phyloP scores from a whole-genome alignment of 2,797 vertebrate genomes.

The Syndactyla subalaris region DNA sequence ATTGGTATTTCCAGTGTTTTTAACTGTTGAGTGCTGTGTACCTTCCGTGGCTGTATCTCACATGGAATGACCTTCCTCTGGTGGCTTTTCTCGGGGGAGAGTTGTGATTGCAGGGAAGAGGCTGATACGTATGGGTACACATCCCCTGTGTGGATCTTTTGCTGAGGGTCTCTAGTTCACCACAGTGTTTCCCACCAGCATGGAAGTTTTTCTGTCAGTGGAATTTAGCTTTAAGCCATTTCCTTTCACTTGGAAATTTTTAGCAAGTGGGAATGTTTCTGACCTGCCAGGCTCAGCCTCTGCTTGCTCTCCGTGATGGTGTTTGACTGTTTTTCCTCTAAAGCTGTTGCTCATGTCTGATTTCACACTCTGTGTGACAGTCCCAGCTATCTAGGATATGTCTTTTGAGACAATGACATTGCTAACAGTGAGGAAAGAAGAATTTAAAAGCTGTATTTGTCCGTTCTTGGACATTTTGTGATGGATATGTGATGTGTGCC shows the following conservation, averaged over 20 bases:
- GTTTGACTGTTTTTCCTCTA: not conserved
- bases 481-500: too few species aligned
- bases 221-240: not conserved
- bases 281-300: not conserved
- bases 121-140: accelerated
- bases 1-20: not conserved
- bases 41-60: not conserved
- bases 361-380: not conserved
- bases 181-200: accelerated
- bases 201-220: not conserved
- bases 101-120: accelerated
- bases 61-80: accelerated
- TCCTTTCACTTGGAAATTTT: not conserved
- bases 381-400: not conserved
- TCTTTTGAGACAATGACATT: not conserved
- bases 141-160: not conserved
- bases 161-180: too few species aligned
- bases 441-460: not conserved
- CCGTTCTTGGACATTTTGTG: too few species aligned
- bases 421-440: not conserved
- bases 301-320: accelerated
- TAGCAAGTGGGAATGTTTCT: not conserved
- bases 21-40: not conserved
- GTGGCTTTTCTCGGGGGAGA: not conserved
- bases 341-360: not conserved